A percentile compares a stretch with the other conserved stretches of the same genome.
Conservation (phyloP, 1,140 invertebrate species). For the Aphaenogaster ashmeadi region DNA sequence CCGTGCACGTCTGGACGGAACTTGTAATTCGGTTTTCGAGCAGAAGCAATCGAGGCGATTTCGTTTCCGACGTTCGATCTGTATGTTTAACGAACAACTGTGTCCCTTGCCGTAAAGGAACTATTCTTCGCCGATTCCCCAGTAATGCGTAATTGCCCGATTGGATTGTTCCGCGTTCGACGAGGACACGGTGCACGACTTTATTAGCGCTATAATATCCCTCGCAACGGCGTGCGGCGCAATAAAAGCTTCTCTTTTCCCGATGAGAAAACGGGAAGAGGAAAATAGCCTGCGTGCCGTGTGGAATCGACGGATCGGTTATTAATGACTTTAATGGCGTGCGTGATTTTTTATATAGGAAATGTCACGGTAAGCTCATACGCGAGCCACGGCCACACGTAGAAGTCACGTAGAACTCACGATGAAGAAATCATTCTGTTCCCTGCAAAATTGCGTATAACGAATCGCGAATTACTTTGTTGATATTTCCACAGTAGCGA, state of each 20-base stretch:
- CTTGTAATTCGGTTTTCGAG: constrained; percentile 18
- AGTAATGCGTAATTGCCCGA: constrained; percentile 7
- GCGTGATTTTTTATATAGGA: constrained; percentile 27
- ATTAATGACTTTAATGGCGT: constrained; percentile 52
- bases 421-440: not conserved
- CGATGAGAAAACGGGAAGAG: constrained; percentile 35
- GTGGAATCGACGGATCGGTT: constrained; percentile 12
- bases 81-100: constrained; percentile 2
- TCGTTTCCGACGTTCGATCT: not conserved
- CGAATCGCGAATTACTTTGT: constrained; percentile 20
- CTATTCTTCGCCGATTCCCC: constrained; percentile 11
- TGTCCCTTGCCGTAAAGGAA: not conserved
- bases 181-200: constrained; percentile 29
- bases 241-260: not conserved
- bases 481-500: not conserved
- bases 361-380: constrained; percentile 24
- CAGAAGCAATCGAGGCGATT: constrained; percentile 5
- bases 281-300: constrained; percentile 1
- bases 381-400: not conserved
- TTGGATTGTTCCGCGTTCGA: constrained; percentile 37
- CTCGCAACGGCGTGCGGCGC: not conserved
- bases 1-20: not conserved
- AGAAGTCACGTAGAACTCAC: not conserved
- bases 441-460: constrained; percentile 14
- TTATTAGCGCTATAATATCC: constrained; percentile 8